These are phyloP conservation scores for Sinotaia quadrata DNA, from an alignment of 2,888 invertebrate species.

Conservation along the genomic window DNA sequence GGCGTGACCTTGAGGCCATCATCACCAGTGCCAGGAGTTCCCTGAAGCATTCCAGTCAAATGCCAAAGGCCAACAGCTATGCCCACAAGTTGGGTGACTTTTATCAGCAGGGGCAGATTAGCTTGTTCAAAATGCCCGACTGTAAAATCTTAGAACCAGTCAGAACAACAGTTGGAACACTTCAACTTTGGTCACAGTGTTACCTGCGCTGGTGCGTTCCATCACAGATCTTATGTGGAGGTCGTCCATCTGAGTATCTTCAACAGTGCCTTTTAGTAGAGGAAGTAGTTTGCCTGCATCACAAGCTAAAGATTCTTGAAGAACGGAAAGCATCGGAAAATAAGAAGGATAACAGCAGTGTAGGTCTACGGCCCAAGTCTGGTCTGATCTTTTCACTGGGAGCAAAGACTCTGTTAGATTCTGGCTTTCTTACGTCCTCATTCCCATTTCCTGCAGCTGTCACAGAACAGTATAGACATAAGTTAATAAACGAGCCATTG, in stretches of 20 bases:
- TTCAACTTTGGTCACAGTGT: conserved; percentile 88
- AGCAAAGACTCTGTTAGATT: conserved; percentile 45
- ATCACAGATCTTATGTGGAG: conserved; percentile 83
- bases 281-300: conserved; percentile 70
- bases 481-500: conserved; percentile 49
- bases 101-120: conserved; percentile 1
- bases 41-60: conserved; percentile 32
- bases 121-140: conserved; percentile 30
- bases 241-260: conserved; percentile 73
- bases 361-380: conserved; percentile 48
- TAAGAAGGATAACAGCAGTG: not conserved
- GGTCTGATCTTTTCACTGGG: conserved; percentile 58
- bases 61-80: conserved; percentile 36
- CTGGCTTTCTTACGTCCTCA: conserved; percentile 58
- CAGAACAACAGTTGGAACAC: conserved; percentile 43
- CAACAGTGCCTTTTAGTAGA: conserved; percentile 71
- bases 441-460: conserved; percentile 60
- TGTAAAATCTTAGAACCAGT: conserved; percentile 43
- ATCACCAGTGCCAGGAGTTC: conserved; percentile 32
- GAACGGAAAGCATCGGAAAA: conserved; percentile 14
- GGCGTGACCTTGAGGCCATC: conserved; percentile 35
- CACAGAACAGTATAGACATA: conserved; percentile 45
- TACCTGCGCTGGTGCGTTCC: conserved; percentile 91
- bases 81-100: conserved; percentile 22
- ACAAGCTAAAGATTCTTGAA: conserved; percentile 49